Conservation (phyloP, 2,888 invertebrate species). For the Caenorhabditis plicata region DNA sequence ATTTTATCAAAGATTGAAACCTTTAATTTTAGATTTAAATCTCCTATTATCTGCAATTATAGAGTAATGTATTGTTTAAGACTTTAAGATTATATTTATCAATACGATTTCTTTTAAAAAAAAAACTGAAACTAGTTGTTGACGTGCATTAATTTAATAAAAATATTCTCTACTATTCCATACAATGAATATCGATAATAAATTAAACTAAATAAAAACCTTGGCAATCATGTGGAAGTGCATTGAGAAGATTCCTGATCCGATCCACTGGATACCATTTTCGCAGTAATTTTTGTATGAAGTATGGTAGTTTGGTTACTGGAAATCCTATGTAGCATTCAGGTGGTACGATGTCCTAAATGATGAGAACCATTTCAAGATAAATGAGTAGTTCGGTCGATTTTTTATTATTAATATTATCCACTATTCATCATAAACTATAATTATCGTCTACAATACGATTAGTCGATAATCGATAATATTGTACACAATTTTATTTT, state of each 20-base stretch:
- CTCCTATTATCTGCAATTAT: not conserved
- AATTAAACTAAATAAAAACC: constrained; percentile 1
- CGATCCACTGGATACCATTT: constrained; percentile 13
- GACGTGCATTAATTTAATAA: not conserved
- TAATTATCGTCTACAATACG: no score
- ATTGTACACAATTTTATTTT: no score
- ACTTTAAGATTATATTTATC: not conserved
- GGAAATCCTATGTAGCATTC: constrained; percentile 31
- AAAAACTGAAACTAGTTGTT: not conserved
- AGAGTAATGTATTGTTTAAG: not conserved
- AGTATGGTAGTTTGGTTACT: constrained; percentile 12
- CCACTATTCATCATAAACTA: no score
- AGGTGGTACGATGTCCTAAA: constrained; percentile 33
- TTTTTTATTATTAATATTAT: no score
- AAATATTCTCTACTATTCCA: no score
- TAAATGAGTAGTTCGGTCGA: not conserved
- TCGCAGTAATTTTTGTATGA: constrained; percentile 19
- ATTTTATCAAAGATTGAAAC: no score
- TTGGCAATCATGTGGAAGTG: constrained; percentile 20
- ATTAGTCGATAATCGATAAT: no score
- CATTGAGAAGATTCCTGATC: constrained; percentile 14
- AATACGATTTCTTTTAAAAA: no score
- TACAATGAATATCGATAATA: not conserved
- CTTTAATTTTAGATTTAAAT: not conserved
- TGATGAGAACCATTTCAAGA: not conserved